Evolutionary conservation across 2,113 vertebrate genomes (phyloP).

Genomic region (Bagarius yarrelli): DNA sequence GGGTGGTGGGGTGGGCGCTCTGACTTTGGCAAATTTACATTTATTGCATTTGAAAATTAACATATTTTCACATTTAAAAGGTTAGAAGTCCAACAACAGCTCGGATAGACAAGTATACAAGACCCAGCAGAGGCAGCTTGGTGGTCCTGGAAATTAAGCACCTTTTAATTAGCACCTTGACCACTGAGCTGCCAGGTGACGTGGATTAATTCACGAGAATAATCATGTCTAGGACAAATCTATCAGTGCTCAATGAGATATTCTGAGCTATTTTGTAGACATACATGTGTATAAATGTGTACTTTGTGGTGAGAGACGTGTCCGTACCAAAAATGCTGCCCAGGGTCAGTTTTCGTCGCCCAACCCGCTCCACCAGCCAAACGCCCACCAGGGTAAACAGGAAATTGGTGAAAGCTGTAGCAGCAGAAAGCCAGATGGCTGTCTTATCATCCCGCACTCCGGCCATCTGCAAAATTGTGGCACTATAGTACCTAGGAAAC

Average conservation of each 20-base stretch:
- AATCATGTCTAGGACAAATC: background rate
- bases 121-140: too few species aligned
- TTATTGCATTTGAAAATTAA: too few species aligned
- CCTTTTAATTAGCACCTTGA: too few species aligned
- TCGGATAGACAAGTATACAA: too few species aligned
- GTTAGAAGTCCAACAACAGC: too few species aligned
- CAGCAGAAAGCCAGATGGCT: conserved; percentile 91
- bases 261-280: too few species aligned
- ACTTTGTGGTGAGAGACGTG: background rate
- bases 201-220: background rate
- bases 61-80: too few species aligned
- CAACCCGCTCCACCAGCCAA: conserved; percentile 91
- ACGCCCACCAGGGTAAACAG: conserved; percentile 90
- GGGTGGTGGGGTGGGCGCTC: too few species aligned
- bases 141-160: too few species aligned
- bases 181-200: background rate
- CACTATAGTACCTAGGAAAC: conserved; percentile 90
- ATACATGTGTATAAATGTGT: background rate
- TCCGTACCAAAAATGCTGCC: conserved; percentile 85
- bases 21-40: too few species aligned
- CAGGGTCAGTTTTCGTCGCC: conserved; percentile 88
- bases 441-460: conserved; percentile 86
- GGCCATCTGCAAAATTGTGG: conserved; percentile 97
- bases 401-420: conserved; percentile 93
- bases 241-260: background rate